Evolutionary conservation across 2,797 vertebrate genomes (phyloP), one percentile per base, ranked within the genome.

Genomic region (Apogon hyalosoma): DNA sequence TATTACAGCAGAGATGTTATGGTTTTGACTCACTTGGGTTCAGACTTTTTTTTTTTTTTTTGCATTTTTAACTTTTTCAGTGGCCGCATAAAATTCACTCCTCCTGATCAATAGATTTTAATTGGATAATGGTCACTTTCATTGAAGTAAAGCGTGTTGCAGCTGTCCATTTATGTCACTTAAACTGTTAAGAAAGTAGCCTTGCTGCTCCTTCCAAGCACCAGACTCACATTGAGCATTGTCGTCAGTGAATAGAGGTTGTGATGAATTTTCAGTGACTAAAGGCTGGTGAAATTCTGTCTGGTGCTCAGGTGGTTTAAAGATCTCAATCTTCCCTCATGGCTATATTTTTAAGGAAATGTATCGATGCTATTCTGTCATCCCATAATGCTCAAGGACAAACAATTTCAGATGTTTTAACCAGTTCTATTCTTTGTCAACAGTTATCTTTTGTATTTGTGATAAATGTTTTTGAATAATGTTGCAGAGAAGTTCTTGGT

Each of bases 261-360:
- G 60, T 53, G 51, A 75, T 83, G 58, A 63, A 36, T 79, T 88
- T 86, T 82, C 59, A 76, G 49, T 55, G 58, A 75, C 77, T 78
- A 63, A 79, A 83, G 61, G 49, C 57, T 74, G 67, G 54, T 73
- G 43, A 85, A 78, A 86, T 71, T 73, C 15, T 67, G 49, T 51
- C 69, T 62, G 65, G 88, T 83, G 83, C 83, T 87, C 90, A 92
- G 90, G 83, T 91, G 89, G 76, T 78, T 73, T 52, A 65, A 80
- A 80, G 63, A 80, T 85, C 80, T 87, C 79, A 89, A 87, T 90
- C 73, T 88, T 82, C 68, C 70, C 75, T 87, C 87, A 87, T 75
- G 79, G 84, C 54, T 84, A 65, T 69, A 59, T 83, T 86, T 81
- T 75, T 58, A 45, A 80, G 69, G 43, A 58, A 76, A 83, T 68